These are phyloP conservation scores for Hypanus sabinus DNA, from an alignment of 2,113 vertebrate species.

Conservation along the genomic window DNA sequence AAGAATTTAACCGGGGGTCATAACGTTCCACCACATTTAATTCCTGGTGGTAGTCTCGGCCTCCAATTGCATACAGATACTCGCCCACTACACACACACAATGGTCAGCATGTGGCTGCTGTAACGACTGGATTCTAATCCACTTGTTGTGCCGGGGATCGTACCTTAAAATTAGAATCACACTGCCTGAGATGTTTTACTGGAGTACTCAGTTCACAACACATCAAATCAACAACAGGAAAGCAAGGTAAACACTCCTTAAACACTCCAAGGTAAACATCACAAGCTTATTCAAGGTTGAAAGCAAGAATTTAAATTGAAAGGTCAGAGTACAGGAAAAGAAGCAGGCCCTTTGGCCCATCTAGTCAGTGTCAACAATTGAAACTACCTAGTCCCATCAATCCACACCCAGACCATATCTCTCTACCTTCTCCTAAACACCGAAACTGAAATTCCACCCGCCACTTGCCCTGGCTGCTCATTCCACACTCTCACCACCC, in stretches of 20 bases:
- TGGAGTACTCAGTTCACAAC: background rate
- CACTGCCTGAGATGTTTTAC: background rate
- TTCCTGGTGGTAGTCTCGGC: conserved; percentile 83
- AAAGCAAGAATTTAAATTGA: background rate
- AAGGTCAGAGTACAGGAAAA: background rate
- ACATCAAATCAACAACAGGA: background rate
- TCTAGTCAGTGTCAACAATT: too few relatives aligned
- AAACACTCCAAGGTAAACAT: background rate
- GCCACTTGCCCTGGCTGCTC: too few relatives aligned
- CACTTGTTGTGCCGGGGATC: conserved; percentile 91
- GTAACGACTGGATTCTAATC: conserved; percentile 81
- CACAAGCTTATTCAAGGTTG: background rate
- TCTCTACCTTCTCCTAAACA: too few relatives aligned
- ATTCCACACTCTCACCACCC: too few relatives aligned
- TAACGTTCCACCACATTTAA: conserved; percentile 86
- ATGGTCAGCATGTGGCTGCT: conserved; percentile 84
- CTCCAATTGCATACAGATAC: conserved; percentile 82
- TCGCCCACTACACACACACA: conserved; percentile 77
- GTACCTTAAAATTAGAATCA: conserved; percentile 63
- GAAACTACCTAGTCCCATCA: too few relatives aligned
- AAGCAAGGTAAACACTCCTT: background rate
- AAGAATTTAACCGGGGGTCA: conserved; percentile 77
- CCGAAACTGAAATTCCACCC: too few relatives aligned
- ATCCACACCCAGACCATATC: too few relatives aligned
- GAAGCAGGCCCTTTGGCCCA: too few relatives aligned